Conservation (phyloP, 2,888 invertebrate genomes). For the Tetragonisca angustula region DNA sequence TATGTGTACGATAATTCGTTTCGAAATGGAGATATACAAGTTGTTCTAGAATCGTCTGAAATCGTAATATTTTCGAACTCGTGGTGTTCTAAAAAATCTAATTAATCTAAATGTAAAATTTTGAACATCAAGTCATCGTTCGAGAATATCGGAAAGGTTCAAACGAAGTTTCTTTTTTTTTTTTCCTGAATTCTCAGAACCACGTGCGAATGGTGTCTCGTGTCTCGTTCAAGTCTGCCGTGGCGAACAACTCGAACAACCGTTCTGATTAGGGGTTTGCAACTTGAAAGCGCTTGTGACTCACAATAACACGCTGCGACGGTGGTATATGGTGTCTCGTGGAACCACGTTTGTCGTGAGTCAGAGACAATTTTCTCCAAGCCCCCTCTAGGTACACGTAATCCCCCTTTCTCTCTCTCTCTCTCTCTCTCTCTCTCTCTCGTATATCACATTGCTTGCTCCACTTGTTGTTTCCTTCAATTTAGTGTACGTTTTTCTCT, state of each 20-base stretch:
- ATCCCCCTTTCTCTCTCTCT: not conserved
- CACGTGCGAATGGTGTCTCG: not conserved
- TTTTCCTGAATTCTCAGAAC: constrained; percentile 14
- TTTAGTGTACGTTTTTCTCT: not conserved
- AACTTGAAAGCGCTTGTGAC: constrained; percentile 5
- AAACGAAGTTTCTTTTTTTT: not conserved
- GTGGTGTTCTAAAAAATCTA: too few species aligned
- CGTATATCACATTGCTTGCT: not conserved
- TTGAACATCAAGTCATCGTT: too few species aligned
- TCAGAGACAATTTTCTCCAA: constrained; percentile 25
- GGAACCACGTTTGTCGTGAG: constrained; percentile 8
- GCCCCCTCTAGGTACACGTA: not conserved
- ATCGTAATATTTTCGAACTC: too few species aligned
- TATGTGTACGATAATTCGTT: too few species aligned
- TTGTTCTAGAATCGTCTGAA: too few species aligned
- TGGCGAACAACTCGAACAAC: constrained; percentile 21
- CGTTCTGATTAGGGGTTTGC: constrained; percentile 23
- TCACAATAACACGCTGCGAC: not conserved
- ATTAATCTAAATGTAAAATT: too few species aligned
- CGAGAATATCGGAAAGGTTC: too few species aligned
- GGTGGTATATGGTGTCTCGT: not conserved
- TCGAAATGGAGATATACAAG: too few species aligned
- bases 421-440: not conserved
- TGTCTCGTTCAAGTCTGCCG: not conserved
- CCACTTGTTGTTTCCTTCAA: not conserved